These are phyloP conservation scores for Daktulosphaira vitifoliae DNA, from an alignment of 1,140 invertebrate genomes.

Conservation along the genomic window DNA sequence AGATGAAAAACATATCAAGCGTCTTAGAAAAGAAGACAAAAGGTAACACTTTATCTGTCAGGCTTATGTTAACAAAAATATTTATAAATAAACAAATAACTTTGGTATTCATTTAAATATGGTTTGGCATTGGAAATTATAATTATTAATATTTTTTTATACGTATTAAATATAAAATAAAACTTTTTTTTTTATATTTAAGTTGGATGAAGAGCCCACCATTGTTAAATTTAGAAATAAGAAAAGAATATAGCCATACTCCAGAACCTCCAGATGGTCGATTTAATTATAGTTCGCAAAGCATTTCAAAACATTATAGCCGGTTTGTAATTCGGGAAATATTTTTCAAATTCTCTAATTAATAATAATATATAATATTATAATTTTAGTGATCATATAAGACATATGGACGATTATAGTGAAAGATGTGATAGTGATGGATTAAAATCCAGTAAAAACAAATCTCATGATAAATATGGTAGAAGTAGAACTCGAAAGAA, in stretches of 20 bases:
- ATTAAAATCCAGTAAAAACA: not conserved
- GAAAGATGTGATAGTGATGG: slow-evolving; percentile 2
- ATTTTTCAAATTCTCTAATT: not conserved
- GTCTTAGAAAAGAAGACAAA: slow-evolving; percentile 18
- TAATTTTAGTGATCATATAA: slow-evolving; percentile 11
- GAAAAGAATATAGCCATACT: slow-evolving; percentile 11
- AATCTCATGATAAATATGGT: not conserved
- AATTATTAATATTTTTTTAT: no score
- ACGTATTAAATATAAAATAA: not conserved
- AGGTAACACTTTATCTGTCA: slow-evolving; percentile 12
- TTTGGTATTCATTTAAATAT: no score
- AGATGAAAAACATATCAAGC: slow-evolving; percentile 3
- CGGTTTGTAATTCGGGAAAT: not conserved
- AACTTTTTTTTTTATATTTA: not conserved
- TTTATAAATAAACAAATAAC: not conserved
- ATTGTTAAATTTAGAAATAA: slow-evolving; percentile 9
- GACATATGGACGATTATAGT: slow-evolving; percentile 2
- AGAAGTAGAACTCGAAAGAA: not conserved
- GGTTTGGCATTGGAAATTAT: no score
- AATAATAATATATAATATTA: not conserved
- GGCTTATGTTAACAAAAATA: not conserved
- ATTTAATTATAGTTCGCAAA: not conserved
- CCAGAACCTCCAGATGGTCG: not conserved
- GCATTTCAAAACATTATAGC: slow-evolving; percentile 12
- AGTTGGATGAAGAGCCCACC: slow-evolving; percentile 17